Conservation (phyloP, 2,888 invertebrate genomes). For the Epinotia demarniana region DNA sequence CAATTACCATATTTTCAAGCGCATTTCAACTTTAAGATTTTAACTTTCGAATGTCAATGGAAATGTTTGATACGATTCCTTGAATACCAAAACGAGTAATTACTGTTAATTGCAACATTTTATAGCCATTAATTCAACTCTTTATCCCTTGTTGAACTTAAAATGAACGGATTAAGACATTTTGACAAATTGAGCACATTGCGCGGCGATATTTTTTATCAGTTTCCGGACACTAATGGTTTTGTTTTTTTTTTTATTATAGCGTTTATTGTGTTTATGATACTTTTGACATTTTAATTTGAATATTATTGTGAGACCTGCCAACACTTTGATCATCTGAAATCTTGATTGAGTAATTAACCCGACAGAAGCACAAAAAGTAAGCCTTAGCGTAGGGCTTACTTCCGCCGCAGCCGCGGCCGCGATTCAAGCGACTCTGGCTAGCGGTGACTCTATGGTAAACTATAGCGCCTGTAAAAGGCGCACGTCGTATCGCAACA, state of each 20-base stretch:
- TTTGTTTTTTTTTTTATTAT: constrained; percentile 12
- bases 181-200: constrained; percentile 44
- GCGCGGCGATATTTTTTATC: constrained; percentile 28
- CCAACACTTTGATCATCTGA: not conserved
- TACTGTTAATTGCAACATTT: constrained; percentile 35
- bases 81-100: constrained; percentile 38
- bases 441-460: too few species aligned
- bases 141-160: constrained; percentile 39
- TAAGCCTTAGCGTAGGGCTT: too few species aligned
- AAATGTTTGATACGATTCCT: constrained; percentile 37
- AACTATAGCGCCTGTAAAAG: too few species aligned
- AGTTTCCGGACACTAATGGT: constrained; percentile 27
- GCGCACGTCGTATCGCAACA: too few species aligned
- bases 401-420: too few species aligned
- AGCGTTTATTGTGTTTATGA: constrained; percentile 11
- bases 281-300: constrained; percentile 9
- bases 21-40: not conserved
- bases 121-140: constrained; percentile 39
- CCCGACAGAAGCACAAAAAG: not conserved
- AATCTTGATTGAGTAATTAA: not conserved
- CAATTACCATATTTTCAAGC: not conserved
- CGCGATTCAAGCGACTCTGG: too few species aligned
- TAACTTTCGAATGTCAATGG: constrained; percentile 31
- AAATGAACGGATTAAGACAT: constrained; percentile 41
- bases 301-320: not conserved